Percentiles rank a stretch among this genome's conserved stretches.
These are phyloP conservation scores for Andrena hattorfiana DNA, from an alignment of 2,888 invertebrate genomes.

Conservation along the genomic window DNA sequence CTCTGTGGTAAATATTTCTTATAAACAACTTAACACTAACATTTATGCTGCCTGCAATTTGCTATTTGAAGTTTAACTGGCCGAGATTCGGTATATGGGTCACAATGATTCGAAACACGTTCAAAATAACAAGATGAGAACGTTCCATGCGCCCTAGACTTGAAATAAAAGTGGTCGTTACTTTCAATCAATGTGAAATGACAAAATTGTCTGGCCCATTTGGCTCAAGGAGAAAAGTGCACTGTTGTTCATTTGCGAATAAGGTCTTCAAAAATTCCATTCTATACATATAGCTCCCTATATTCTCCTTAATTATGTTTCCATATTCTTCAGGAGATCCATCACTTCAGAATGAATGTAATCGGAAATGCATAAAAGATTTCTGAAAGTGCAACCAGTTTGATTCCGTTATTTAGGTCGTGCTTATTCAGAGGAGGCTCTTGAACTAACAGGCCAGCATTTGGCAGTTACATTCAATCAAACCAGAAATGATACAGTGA, in stretches of 20 bases:
- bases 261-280: background rate
- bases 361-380: background rate
- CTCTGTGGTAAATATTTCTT: background rate
- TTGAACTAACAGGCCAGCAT: slow-evolving; percentile 18
- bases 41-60: slow-evolving; percentile 23
- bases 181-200: slow-evolving; percentile 46
- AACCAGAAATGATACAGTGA: slow-evolving; percentile 6
- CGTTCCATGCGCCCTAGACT: slow-evolving; percentile 4
- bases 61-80: slow-evolving; percentile 31
- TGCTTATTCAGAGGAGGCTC: background rate
- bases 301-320: background rate
- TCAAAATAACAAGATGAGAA: slow-evolving; percentile 24
- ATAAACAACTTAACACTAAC: slow-evolving; percentile 18
- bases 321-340: background rate
- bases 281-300: too few relatives aligned
- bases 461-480: slow-evolving; percentile 32
- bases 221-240: background rate
- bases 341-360: background rate
- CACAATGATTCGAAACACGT: slow-evolving; percentile 27
- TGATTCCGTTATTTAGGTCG: slow-evolving; percentile 6
- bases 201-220: slow-evolving; percentile 28
- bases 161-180: slow-evolving; percentile 39
- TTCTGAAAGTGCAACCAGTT: background rate
- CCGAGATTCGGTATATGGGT: slow-evolving; percentile 17
- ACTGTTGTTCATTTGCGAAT: background rate